A percentile compares a stretch with the other conserved stretches of the same genome.
Evolutionary conservation across 1,140 invertebrate species (phyloP).

Genomic region (Saccostrea glomerata): DNA sequence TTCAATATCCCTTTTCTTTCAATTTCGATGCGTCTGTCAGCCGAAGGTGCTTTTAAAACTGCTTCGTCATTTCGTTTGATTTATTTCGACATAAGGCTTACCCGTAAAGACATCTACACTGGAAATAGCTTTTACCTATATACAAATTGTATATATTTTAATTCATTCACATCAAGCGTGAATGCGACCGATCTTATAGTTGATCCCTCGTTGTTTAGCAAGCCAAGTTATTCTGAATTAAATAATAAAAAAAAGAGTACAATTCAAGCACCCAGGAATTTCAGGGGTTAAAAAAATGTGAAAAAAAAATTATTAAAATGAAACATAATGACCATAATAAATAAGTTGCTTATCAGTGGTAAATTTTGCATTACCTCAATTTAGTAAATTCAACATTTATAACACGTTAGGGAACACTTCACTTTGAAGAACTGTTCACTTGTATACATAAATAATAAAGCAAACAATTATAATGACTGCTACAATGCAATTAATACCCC

Average conservation of each 20-base stretch:
- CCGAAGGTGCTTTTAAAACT: background rate
- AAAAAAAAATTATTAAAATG: background rate
- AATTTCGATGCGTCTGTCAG: background rate
- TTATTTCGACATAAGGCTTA: slow-evolving; percentile 3
- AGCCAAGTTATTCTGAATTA: background rate
- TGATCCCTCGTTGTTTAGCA: background rate
- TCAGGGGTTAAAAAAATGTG: background rate
- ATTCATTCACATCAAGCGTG: background rate
- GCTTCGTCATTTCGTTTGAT: slow-evolving; percentile 16
- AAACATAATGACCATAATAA: too few species aligned
- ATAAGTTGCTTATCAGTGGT: too few species aligned
- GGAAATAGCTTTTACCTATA: slow-evolving; percentile 5
- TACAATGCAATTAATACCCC: too few species aligned
- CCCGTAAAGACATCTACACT: slow-evolving; percentile 4
- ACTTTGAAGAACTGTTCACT: too few species aligned
- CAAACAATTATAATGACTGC: too few species aligned
- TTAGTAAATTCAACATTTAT: too few species aligned
- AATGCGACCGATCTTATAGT: background rate
- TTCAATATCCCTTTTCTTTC: background rate
- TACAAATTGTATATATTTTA: background rate
- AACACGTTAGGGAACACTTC: too few species aligned
- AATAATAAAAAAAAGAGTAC: background rate
- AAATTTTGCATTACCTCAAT: too few species aligned
- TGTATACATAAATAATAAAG: too few species aligned
- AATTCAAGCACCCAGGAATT: background rate